Base-by-base conservation (phyloP, 1,140 invertebrate species). In the Brevipalpus yothersi region DNA sequence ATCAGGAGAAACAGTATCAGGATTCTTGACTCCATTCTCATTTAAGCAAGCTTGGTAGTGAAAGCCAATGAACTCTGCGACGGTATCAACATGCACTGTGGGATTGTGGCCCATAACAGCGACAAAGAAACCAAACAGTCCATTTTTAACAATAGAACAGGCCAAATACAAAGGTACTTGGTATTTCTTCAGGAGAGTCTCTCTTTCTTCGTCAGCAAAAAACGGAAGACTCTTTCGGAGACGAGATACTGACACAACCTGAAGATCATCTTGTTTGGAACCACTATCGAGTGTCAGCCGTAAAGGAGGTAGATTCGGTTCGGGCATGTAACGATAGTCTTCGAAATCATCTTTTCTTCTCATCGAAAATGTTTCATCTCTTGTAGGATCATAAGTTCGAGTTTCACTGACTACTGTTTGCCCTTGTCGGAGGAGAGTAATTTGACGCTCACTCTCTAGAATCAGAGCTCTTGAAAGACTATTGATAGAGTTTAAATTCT, bases 321-420 rank as follows among this genome's bases (percentile, higher is more conserved):
- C 67, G n/a, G 67, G 67, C 60, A 67, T 61, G 54, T 67, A 67
- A 19, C 67, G 63, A 53, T 67, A 67, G 49, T 67, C 67, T 41
- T 60, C 41, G 47, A 66, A 58, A 23, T 63, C 60, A 60, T 68
- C 66, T 57, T 67, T 67, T 15, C 41, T 40, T 7, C 66, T 56
- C 63, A 67, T 65, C 17, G 42, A 5, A 31, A 55, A 49, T 21
- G 66, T 67, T 53, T 60, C 39, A 19, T 56, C 49, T 2, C 8
- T 43, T 23, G 41, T 54, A 4, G 54, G 13, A 61, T 67, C 59
- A 56, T 53, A 67, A 9, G 49, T n/a, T 40, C 56, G 55, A 1
- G 66, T 67, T 54, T 67, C 63, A 43, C 62, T 64, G 15, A 42
- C 23, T 9, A 67, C 59, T 21, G n/a, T 10, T 13, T 39, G n/a